Evolutionary conservation across 2,797 vertebrate genomes (phyloP), one percentile per base, ranked within the genome.

Genomic region (Valencia hispanica): DNA sequence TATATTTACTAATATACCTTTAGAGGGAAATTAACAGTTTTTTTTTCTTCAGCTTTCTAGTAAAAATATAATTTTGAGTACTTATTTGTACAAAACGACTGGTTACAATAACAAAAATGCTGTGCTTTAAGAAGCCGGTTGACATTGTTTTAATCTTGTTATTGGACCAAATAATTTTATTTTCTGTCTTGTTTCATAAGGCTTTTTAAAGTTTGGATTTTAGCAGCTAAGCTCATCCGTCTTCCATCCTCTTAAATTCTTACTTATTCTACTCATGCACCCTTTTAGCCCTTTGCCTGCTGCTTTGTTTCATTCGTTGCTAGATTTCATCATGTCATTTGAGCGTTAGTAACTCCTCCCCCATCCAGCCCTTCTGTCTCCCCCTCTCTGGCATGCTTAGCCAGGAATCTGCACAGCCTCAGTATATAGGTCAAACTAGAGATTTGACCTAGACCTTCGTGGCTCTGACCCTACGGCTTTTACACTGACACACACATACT

Each of bases 401-500:
- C 65, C 72, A 77, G 84, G 85, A 85, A 87, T 89, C 79, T 89
- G 72, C 77, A 70, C 77, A 43, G 80, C 86, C 86, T 12, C 82
- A 78, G 77, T 89, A 94, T 92, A 87, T 94, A 93, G 94, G 92
- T 94, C 94, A 94, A 85, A 85, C 85, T 85, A 80, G 89, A 91
- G 92, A 93, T 93, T 91, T 93, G 79, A 91, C 88, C 83, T 76
- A 86, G 83, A 81, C 88, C 81, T 55, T 80, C 76, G 73, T 81
- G 86, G 84, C 84, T 73, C 80, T 87, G 83, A 92, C 79, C 84
- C 84, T 75, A 66, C 78, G 77, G 82, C 89, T 88, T 84, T 81
- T 79, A 81, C 53, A 32, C 71, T 59, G 39, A 69, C 51, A 79
- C 66, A 53, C 55, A 57, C 72, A 36, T 70, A 77, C 55, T 48